Conservation (phyloP, 2,797 vertebrate species). For the Mormyrus hasselquistii region DNA sequence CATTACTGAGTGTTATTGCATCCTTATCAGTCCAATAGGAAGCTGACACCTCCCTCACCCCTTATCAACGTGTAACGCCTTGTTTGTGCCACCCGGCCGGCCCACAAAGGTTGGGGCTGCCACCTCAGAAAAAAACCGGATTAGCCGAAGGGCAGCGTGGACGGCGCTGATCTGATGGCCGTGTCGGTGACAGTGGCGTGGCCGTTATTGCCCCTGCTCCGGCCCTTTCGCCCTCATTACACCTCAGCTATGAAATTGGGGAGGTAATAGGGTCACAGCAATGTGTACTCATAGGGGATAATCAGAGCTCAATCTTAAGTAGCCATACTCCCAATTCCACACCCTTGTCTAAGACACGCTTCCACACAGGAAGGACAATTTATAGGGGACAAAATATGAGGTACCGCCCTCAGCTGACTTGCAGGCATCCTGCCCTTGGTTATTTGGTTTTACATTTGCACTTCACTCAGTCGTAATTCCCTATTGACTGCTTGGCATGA, state of each 20-base stretch:
- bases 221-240: neutral
- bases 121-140: neutral
- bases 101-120: neutral
- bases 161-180: neutral
- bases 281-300: neutral
- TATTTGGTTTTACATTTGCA: neutral
- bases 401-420: neutral
- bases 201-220: neutral
- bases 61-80: neutral
- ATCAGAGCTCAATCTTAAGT: neutral
- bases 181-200: neutral
- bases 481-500: neutral
- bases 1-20: neutral
- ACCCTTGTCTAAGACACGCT: neutral
- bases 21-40: neutral
- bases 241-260: neutral
- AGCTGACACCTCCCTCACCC: neutral
- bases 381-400: neutral
- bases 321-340: neutral
- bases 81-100: neutral
- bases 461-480: neutral
- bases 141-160: neutral
- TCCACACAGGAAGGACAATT: neutral
- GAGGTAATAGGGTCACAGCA: conserved; percentile 1
- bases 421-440: neutral